Conservation (phyloP, 2,888 invertebrate genomes). For the Athalia circularis region DNA sequence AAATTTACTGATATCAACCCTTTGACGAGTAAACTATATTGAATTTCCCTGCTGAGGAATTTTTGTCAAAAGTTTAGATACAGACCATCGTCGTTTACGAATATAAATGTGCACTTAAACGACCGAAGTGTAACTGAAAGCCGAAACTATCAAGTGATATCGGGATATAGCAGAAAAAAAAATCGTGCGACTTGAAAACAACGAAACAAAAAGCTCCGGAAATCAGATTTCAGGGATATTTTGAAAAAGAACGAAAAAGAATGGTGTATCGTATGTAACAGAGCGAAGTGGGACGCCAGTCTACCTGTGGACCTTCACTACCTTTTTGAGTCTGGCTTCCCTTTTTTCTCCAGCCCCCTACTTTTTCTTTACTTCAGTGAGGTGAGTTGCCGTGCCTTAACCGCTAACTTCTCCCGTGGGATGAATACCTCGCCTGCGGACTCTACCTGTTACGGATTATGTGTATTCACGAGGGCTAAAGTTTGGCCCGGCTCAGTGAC, state of each 20-base stretch:
- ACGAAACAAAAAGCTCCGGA: too few relatives aligned
- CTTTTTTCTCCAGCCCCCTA: neutral
- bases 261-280: too few relatives aligned
- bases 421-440: neutral
- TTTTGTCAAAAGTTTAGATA: slow-evolving; percentile 7
- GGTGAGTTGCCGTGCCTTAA: neutral
- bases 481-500: neutral
- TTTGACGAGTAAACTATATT: slow-evolving; percentile 18
- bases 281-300: neutral
- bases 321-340: neutral
- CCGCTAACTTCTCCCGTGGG: neutral
- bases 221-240: too few relatives aligned
- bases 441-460: slow-evolving; percentile 9
- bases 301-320: neutral
- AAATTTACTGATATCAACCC: neutral
- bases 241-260: too few relatives aligned
- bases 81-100: neutral
- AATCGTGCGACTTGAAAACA: too few relatives aligned
- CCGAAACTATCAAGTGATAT: too few relatives aligned
- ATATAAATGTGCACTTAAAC: neutral
- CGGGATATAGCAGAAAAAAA: too few relatives aligned
- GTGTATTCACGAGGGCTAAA: neutral
- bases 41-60: slow-evolving; percentile 12
- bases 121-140: slow-evolving; percentile 5
- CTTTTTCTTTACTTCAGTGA: slow-evolving; percentile 5